Conservation (phyloP, 1,140 invertebrate species). For the Paramacrobiotus metropolitanus region DNA sequence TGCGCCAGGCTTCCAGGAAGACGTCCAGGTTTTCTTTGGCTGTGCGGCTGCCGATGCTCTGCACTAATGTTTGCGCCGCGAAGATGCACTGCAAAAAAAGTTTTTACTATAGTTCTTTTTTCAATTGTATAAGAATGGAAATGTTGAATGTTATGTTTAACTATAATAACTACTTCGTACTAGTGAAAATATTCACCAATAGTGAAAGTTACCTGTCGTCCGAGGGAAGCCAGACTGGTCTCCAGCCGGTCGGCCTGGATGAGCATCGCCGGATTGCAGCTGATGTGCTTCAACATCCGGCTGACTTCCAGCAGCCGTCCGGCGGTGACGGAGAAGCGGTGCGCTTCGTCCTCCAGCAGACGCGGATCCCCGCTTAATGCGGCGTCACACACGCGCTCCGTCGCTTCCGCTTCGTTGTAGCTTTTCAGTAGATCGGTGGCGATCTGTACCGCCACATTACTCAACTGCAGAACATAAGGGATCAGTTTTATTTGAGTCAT, state of each 20-base stretch:
- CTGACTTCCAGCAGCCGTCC: background rate
- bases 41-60: constrained; percentile 76
- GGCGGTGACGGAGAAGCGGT: background rate
- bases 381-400: background rate
- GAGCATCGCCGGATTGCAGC: background rate
- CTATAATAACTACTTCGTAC: background rate
- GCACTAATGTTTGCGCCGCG: constrained; percentile 66
- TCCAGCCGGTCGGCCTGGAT: constrained; percentile 4
- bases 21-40: constrained; percentile 92
- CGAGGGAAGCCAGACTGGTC: constrained; percentile 3
- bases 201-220: background rate
- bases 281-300: constrained; percentile 1
- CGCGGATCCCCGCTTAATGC: background rate
- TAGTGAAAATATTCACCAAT: constrained; percentile 3
- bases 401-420: background rate
- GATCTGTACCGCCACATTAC: background rate
- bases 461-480: no score
- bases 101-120: background rate
- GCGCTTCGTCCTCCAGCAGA: background rate
- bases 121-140: background rate
- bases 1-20: constrained; percentile 91
- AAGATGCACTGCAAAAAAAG: constrained; percentile 48
- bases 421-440: background rate
- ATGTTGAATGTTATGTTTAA: background rate
- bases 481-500: no score